These are phyloP conservation scores for Lerema accius DNA, from an alignment of 1,140 invertebrate species.

Conservation along the genomic window DNA sequence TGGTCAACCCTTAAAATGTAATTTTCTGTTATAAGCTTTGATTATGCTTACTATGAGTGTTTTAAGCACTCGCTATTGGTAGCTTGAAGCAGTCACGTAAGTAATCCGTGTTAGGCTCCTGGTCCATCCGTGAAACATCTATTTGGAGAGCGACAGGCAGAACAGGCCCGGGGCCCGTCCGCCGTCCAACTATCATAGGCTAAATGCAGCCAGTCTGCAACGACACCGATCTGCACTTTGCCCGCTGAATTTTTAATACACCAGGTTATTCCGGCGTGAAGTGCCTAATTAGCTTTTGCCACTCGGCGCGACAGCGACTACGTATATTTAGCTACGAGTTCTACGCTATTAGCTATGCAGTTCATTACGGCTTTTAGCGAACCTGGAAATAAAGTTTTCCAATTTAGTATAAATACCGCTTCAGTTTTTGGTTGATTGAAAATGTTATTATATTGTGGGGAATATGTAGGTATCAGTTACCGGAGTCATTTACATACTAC, in stretches of 20 bases:
- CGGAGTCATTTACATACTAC: too few relatives aligned
- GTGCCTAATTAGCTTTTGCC: conserved; percentile 65
- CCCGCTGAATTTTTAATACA: conserved; percentile 71
- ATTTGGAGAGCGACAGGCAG: conserved; percentile 64
- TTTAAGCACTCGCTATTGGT: too few relatives aligned
- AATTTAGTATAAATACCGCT: conserved; percentile 17
- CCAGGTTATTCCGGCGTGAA: conserved; percentile 62
- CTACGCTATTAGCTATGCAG: conserved; percentile 31
- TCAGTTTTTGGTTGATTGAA: background rate
- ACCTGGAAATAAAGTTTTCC: conserved; percentile 18
- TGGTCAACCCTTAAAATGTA: too few relatives aligned
- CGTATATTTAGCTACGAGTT: conserved; percentile 34
- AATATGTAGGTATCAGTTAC: too few relatives aligned
- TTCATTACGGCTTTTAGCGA: conserved; percentile 25
- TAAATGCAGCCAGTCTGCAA: conserved; percentile 68
- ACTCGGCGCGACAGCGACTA: conserved; percentile 38
- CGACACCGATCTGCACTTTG: conserved; percentile 74
- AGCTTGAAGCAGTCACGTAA: too few relatives aligned
- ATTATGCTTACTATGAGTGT: too few relatives aligned
- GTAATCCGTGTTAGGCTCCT: conserved; percentile 42
- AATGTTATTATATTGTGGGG: too few relatives aligned
- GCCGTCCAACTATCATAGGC: too few relatives aligned
- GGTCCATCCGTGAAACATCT: conserved; percentile 48
- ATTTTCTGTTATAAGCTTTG: too few relatives aligned
- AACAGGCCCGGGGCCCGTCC: conserved; percentile 43